A percentile compares a stretch with the other conserved stretches of the same genome.
phyloP scores from a whole-genome alignment of 2,113 vertebrate species.

The Crotalus horridus region DNA sequence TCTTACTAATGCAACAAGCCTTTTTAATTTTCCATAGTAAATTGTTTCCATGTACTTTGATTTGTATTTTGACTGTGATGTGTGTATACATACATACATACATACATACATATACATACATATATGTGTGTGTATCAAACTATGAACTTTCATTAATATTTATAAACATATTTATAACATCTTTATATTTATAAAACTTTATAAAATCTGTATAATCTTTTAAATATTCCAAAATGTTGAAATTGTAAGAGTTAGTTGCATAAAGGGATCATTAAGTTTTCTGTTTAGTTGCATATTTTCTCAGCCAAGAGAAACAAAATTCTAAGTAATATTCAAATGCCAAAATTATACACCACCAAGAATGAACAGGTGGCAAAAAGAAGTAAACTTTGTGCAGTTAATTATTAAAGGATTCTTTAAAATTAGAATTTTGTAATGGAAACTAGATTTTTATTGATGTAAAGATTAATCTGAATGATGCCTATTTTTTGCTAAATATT shows the following conservation, averaged over 20 bases:
- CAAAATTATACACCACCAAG: not conserved
- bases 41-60: constrained; percentile 1
- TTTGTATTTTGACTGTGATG: not conserved
- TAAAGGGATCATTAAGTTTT: not conserved
- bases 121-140: not conserved
- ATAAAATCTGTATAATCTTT: not conserved
- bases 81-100: not conserved
- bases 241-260: not conserved
- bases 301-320: not conserved
- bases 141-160: not conserved
- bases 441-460: not conserved
- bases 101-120: not conserved
- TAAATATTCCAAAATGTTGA: not conserved
- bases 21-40: constrained; percentile 19
- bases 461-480: not conserved
- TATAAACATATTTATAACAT: not conserved
- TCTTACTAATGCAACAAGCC: constrained; percentile 23
- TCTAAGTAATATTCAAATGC: not conserved
- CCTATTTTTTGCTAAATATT: not conserved
- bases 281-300: not conserved
- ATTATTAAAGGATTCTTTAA: not conserved
- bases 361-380: not conserved
- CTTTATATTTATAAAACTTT: too few relatives aligned
- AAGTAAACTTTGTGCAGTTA: not conserved
- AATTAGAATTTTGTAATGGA: not conserved